These are phyloP conservation scores for Luehdorfia chinensis DNA, from an alignment of 1,140 invertebrate species.

Conservation along the genomic window DNA sequence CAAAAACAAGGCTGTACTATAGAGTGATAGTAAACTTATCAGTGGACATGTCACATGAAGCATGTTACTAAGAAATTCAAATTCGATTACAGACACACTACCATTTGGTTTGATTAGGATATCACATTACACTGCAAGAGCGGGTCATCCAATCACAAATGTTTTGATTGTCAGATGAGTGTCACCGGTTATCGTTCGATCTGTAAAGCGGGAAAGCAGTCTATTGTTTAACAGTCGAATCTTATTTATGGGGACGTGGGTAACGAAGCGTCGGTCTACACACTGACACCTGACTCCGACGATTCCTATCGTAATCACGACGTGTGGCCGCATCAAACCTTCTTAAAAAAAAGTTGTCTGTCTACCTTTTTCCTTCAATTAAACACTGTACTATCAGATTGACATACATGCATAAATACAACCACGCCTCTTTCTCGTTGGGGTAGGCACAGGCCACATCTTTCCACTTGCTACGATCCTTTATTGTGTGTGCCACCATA, in stretches of 20 bases:
- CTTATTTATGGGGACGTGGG: slow-evolving; percentile 54
- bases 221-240: slow-evolving; percentile 66
- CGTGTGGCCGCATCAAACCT: slow-evolving; percentile 45
- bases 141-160: slow-evolving; percentile 29
- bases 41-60: no score
- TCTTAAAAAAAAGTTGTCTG: not conserved
- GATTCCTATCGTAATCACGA: slow-evolving; percentile 46
- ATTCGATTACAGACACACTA: not conserved
- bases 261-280: slow-evolving; percentile 32
- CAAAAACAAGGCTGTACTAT: no score
- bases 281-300: slow-evolving; percentile 51
- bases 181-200: slow-evolving; percentile 37
- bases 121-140: not conserved
- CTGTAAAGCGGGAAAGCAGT: slow-evolving; percentile 34
- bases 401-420: no score
- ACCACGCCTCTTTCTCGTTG: no score
- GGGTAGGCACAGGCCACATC: no score
- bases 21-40: no score
- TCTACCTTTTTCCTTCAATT: not conserved
- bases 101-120: slow-evolving; percentile 1
- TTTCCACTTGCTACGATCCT: no score
- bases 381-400: no score
- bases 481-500: no score
- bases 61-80: no score
- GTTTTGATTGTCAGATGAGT: slow-evolving; percentile 34